Evolutionary conservation across 2,113 vertebrate species (phyloP).

Genomic region (Atherinomorus stipes): DNA sequence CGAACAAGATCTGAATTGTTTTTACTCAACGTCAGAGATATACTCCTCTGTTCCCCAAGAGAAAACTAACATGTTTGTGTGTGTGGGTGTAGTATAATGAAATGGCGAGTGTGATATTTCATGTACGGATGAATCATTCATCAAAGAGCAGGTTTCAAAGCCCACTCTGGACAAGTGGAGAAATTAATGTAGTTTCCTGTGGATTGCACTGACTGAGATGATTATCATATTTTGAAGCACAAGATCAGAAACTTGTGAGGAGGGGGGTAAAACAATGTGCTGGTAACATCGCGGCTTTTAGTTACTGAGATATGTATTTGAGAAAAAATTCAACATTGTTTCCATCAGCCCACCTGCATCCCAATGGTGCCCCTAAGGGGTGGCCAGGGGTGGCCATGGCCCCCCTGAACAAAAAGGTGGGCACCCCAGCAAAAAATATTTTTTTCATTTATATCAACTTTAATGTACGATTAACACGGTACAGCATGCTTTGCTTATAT

Average conservation of each 20-base stretch:
- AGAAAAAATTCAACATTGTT: too few relatives aligned
- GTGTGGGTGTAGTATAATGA: conserved; percentile 15
- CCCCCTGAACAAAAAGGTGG: too few relatives aligned
- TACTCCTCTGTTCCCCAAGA: conserved; percentile 13
- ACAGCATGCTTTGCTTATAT: too few relatives aligned
- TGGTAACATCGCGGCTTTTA: not conserved
- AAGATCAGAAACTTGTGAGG: conserved; percentile 1
- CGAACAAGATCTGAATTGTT: conserved; percentile 12
- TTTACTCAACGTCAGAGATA: conserved; percentile 21
- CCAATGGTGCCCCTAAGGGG: too few relatives aligned
- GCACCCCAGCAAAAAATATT: too few relatives aligned
- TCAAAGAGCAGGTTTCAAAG: conserved; percentile 64
- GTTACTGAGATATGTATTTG: not conserved
- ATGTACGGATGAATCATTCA: conserved; percentile 63
- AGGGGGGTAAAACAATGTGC: not conserved
- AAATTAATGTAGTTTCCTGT: conserved; percentile 31
- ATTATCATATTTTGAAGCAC: not conserved
- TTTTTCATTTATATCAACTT: too few relatives aligned
- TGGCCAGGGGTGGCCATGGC: too few relatives aligned
- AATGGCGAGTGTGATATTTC: conserved; percentile 43
- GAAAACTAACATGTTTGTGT: conserved; percentile 19
- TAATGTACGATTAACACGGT: too few relatives aligned
- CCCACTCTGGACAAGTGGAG: conserved; percentile 24
- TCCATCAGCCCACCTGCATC: too few relatives aligned
- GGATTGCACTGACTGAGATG: conserved; percentile 16